Base-by-base conservation (phyloP, 2,797 vertebrate species). In the Hyperoplus immaculatus region DNA sequence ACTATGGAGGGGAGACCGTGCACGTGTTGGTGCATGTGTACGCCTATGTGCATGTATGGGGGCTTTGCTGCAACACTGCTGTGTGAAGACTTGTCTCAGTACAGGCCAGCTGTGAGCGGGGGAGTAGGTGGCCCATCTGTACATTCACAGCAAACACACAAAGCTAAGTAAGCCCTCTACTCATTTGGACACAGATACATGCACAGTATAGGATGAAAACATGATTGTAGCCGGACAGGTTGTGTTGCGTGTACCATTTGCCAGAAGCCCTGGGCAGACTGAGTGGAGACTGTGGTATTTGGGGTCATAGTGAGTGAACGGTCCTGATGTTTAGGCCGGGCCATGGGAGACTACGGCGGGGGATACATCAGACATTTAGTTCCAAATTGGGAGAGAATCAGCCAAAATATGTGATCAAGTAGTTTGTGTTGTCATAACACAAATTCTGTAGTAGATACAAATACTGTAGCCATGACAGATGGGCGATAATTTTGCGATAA, bases 121-220 rank as follows among this genome's bases (percentile, higher is more conserved):
- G 85, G 80, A 69, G 77, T 59, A 74, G 49, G 81, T 67, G 70
- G 74, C 18, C 77, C 36, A 51, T 57, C 69, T 72, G 73, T 75
- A 85, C 83, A 78, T 85, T 92, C 89, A 87, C 84, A 88, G 90
- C 66, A 89, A 91, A 94, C 83, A 67, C 82, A 70, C 82, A 90
- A 88, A 92, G 76, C 87, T 84, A 88, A 87, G 90, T 79, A 88
- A 78, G 69, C 60, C 76, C 75, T 57, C 21, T 4, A 53, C 79
- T 76, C 74, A 69, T 64, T 66, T 45, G 41, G 36, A 83, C 70
- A 73, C 58, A 55, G 59, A 75, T 68, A 71, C 66, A 83, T 84
- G 80, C 83, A 84, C 65, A 82, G 66, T 43, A 29, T 29, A 38
- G 62, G 42, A 70, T 63, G 66, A 66, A 78, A 49, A 67, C 36